Evolutionary conservation across 2,888 invertebrate genomes (phyloP), one percentile per base, ranked within the genome.

Genomic region (Xestobium rufovillosum): DNA sequence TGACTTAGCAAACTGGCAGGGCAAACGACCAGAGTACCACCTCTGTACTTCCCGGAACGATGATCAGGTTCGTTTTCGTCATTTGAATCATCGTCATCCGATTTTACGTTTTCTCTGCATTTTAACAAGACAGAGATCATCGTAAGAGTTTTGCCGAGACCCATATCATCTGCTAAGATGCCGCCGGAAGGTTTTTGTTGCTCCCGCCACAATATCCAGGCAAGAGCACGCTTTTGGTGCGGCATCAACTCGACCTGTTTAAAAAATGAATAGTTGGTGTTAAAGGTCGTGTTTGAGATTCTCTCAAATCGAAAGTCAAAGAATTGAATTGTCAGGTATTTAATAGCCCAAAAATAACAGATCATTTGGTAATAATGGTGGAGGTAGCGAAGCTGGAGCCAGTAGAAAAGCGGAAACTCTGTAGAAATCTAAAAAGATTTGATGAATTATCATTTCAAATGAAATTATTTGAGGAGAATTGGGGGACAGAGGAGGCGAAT

Each of bases 121-220:
- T 70, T 71, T 16, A 83, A 59, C 3, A 88, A 69, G 33, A 88
- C 63, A 0, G 87, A 72, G 47, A 89, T 83, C 80, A 88, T 83
- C 0, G 85, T 84, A 15, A 89, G 65, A 0, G 90, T 90, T 65
- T 90, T 90, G 0, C 85, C 85, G 3, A 85, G 66, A 30, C 85
- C 85, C 85, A 85, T 85, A 59, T 86, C 84, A 58, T 85, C 84
- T 36, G 83, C 84, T 72, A 95, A 70, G 48, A 95, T 85, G 9
- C 95, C 95, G 1, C 92, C 91, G 19, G 79, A 66, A 0, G 88
- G 86, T 34, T 78, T 80, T 61, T 90, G 86, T n/a, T 70, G 69
- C 67, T 96, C 96, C 12, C 95, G 68, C 91, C 92, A 95, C 12
- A 72, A 55, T 53, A 96, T 69, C 94, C 95, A 96, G 8, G 83